Base-by-base conservation (phyloP, 2,888 invertebrate species). In the Microdon myrmicae region DNA sequence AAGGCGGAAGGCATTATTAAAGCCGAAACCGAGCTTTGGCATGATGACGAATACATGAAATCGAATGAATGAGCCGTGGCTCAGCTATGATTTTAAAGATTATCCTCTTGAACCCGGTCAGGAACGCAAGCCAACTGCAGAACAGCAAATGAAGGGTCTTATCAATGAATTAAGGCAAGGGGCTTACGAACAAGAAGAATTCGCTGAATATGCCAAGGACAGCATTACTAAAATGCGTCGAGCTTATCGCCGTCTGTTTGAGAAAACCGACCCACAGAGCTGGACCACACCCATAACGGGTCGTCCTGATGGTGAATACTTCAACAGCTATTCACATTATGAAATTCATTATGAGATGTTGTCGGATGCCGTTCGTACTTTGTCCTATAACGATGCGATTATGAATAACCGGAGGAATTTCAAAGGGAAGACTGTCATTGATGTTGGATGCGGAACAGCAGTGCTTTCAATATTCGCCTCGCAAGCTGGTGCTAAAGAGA, bases 381-480 rank as follows among this genome's bases (percentile, higher is more conserved):
- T 90, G 74, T 89, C 90, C 69, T 97, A 97, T 74, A 84, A 89
- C 70, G 86, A 92, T 79, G 93, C 95, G 13, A 88, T 96, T 67
- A 74, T 90, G 38, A 84, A 85, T 10, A 96, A 96, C 76, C 81
- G 82, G 19, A 83, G 85, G 20, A 80, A 85, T 48, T 84, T 96
- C 43, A 82, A 82, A 71, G 87, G 86, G 26, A 94, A 94, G 43
- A 58, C 68, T 0, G 93, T 99, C 12, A 81, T 99, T 56, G 99
- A 99, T 82, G 88, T 99, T 48, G 99, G 99, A 22, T 97, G 97
- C 80, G 99, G 99, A 14, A 98, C 98, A 1, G 94, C 96, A 17
- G 97, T 99, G 69, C 82, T 99, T 14, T 96, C 96, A 8, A 96
- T 99, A 94, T 99, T 99, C 83, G 92, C 94, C 68, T 96, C 96